Base-by-base conservation (phyloP, 1,140 invertebrate genomes). In the Lasaia peninsularis region DNA sequence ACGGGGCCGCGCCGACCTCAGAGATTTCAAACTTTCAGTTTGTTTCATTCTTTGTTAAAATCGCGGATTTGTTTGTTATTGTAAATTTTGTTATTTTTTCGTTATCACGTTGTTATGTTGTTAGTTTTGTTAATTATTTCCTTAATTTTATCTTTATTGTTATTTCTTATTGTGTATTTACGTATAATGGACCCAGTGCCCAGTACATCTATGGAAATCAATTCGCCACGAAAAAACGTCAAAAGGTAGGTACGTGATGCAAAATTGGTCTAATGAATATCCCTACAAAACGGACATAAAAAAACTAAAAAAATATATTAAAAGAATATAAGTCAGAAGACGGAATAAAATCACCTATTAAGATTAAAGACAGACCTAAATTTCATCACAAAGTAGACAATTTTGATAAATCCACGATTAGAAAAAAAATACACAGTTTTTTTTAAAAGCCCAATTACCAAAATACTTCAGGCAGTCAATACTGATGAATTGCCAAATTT, bases 241-340 rank as follows among this genome's bases (percentile, higher is more conserved):
- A 37, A 37, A 37, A 48, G 40, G 40, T 48, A 21, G 31, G 52
- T 21, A 62, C 31, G 34, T 62, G 12, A 52, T 52, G 21, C 32
- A 56, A 40, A 56, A 44, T 31, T 62, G 60, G 60, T 6, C 20
- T 44, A 54, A 63, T 58, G 37, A 50, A 55, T 63, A 63, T 52
- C 50, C 52, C 33, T 58, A 51, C 18, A 58, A 54, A 50, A 58
- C 34, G 33, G 40, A 63, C 14, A 50, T 63, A 48, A 33, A 20
- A 12, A 12, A 54, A n/a, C n/a, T n/a, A 11, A 63, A 58, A 55
- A 35, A 53, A 40, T 24, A 48, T 63, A 10, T 44, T 63, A 8
- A 63, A 58, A 28, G 55, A 63, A n/a, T 63, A 58, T 35, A 58
- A 49, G 34, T 14, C 33, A 37, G 6, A 58, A 18, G 50, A 33